Base-by-base conservation (phyloP, 2,888 invertebrate species). In the Gari tellinella region DNA sequence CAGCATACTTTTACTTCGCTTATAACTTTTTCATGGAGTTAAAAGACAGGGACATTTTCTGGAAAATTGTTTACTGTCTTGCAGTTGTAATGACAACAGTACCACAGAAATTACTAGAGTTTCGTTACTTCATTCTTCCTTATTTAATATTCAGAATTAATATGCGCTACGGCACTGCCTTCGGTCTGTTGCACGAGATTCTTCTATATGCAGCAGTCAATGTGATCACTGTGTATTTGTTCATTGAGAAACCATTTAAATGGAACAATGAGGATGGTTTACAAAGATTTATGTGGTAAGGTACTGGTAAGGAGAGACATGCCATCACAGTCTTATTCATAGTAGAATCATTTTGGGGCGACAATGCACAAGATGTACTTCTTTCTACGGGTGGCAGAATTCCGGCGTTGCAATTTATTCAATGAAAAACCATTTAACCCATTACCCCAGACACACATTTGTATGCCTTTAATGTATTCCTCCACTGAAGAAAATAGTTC, bases 81-180 rank as follows among this genome's bases (percentile, higher is more conserved):
- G 94, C 95, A 65, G 88, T 95, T 5, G 88, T 94, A 53, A 72
- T 95, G 2, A 94, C 94, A 17, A 91, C 97, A 14, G 94, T 95
- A 0, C 95, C 98, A 10, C 98, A 99, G 88, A 94, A 94, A 84
- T 93, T 99, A 81, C 92, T 99, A 2, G 99, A 99, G 91, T 94
- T 98, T 40, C 94, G 99, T n/a, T 99, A 99, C 91, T 99, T 98
- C 91, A 94, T 99, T 43, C 92, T 98, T 40, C 98, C 99, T 0
- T 99, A 95, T 89, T 92, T 98, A 31, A 92, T 99, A 58, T 94
- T 96, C 73, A 94, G 98, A 62, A 73, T 92, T 12, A 94, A 96
- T 72, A 92, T 94, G 56, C 91, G 92, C 67, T 92, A 93, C 4
- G 92, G 93, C 2, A 93, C 94, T 0, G 90, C 91, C 0, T 92